phyloP scores from a whole-genome alignment of 2,113 vertebrate genomes.

The Phyllostomus discolor region DNA sequence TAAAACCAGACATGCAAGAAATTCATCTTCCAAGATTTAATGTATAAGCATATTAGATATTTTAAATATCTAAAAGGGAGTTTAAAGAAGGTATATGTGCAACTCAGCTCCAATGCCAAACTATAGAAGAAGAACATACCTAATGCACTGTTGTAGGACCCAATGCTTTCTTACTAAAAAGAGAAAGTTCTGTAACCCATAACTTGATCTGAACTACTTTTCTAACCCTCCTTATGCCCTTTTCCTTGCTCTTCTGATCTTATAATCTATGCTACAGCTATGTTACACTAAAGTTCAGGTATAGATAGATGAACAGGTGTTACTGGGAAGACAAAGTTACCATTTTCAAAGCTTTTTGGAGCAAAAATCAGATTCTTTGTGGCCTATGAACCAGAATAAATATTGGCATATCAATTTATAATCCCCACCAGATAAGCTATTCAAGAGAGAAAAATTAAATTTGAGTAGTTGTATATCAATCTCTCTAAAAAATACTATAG shows the following conservation, averaged over 20 bases:
- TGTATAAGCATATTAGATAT: slow-evolving; percentile 46
- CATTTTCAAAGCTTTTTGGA: neutral
- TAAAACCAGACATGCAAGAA: slow-evolving; percentile 68
- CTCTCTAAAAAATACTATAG: neutral
- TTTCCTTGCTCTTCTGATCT: neutral
- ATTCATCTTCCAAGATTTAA: slow-evolving; percentile 74
- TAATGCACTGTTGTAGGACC: neutral
- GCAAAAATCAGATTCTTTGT: neutral
- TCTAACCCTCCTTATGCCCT: neutral
- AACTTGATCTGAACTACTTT: neutral
- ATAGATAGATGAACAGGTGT: neutral
- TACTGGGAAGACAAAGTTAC: neutral
- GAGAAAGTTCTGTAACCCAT: neutral
- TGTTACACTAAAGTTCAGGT: neutral
- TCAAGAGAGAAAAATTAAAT: neutral
- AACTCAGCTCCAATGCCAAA: neutral
- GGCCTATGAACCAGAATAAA: neutral
- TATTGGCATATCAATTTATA: too few species aligned
- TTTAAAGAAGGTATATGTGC: neutral
- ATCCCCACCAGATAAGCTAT: neutral
- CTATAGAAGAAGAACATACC: neutral
- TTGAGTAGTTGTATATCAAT: neutral
- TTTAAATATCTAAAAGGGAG: slow-evolving; percentile 28
- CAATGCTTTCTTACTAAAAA: neutral
- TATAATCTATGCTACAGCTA: neutral